Evolutionary conservation across 2,797 vertebrate genomes (phyloP), one percentile per base, ranked within the genome.

Genomic region (Acanthopagrus latus): DNA sequence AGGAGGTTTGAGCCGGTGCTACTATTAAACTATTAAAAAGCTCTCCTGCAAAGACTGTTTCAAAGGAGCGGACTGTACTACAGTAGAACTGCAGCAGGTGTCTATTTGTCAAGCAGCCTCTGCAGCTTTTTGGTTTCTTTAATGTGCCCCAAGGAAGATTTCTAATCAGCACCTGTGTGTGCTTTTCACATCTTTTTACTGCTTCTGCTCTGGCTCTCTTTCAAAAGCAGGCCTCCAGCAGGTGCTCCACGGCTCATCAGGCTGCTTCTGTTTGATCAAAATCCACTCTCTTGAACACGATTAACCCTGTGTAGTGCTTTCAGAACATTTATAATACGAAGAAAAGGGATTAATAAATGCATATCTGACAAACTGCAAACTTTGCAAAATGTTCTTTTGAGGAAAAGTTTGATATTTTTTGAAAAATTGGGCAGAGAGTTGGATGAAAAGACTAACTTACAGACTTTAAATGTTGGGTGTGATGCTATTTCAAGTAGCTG

Each of bases 151-250:
- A 1, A 57, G 74, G 74, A 86, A 76, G 57, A 44, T 64, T 86
- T 80, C 65, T 76, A 73, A 90, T 90, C 86, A 83, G 83, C 84
- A 85, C 84, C 84, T 88, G 82, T 78, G 76, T 74, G 55, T 65
- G 70, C 74, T 79, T 84, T 86, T 82, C 29, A 78, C 71, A 71
- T 85, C 77, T 75, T 88, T 84, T 85, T 71, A 83, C 72, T 33
- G 85, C 88, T 86, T 72, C 84, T 86, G 84, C 79, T 79, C 71
- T 83, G 88, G 72, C 84, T 77, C 73, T 25, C 63, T 72, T 72
- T 88, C 85, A 79, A 66, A 83, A 68, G 80, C 66, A 50, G 58
- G 74, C 81, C 33, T 58, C 47, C 51, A 85, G 82, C 81, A 90
- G 90, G 81, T 86, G 84, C 72, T 82, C 29, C 72, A 3, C 3